phyloP scores from a whole-genome alignment of 2,797 vertebrate species.

The Pseudochromis fuscus region DNA sequence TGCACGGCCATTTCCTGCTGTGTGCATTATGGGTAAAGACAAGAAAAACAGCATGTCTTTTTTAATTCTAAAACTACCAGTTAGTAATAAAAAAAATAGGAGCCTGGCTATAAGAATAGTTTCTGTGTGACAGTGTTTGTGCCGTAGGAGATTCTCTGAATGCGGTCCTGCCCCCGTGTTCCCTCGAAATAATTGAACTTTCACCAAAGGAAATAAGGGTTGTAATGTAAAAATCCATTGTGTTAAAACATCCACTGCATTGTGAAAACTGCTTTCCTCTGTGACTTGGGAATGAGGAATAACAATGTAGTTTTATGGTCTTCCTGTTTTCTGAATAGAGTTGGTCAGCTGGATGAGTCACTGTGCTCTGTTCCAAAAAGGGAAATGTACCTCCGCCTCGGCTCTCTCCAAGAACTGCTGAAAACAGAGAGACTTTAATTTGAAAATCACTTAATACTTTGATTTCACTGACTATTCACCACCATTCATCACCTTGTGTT shows the following conservation, averaged over 20 bases:
- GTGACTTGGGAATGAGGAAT: slow-evolving; percentile 53
- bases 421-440: slow-evolving; percentile 17
- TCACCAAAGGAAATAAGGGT: slow-evolving; percentile 57
- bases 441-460: slow-evolving; percentile 12
- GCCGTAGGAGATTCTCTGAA: slow-evolving; percentile 39
- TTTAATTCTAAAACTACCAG: slow-evolving; percentile 46
- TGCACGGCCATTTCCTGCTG: slow-evolving; percentile 47
- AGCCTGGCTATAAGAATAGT: slow-evolving; percentile 24
- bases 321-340: slow-evolving; percentile 72
- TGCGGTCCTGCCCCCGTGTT: slow-evolving; percentile 27
- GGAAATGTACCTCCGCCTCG: slow-evolving; percentile 22
- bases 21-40: slow-evolving; percentile 43
- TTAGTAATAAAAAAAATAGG: slow-evolving; percentile 24
- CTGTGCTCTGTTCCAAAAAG: slow-evolving; percentile 36
- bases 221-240: slow-evolving; percentile 65
- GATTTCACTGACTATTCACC: slow-evolving; percentile 16
- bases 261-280: slow-evolving; percentile 66
- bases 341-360: slow-evolving; percentile 57
- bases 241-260: slow-evolving; percentile 63
- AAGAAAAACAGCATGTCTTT: slow-evolving; percentile 16
- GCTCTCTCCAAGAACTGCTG: slow-evolving; percentile 39
- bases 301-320: slow-evolving; percentile 72
- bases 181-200: slow-evolving; percentile 56
- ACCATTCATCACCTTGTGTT: neutral
- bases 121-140: slow-evolving; percentile 36